Evolutionary conservation across 1,140 invertebrate species (phyloP), one percentile per base, ranked within the genome.

Genomic region (Megathymus violae): DNA sequence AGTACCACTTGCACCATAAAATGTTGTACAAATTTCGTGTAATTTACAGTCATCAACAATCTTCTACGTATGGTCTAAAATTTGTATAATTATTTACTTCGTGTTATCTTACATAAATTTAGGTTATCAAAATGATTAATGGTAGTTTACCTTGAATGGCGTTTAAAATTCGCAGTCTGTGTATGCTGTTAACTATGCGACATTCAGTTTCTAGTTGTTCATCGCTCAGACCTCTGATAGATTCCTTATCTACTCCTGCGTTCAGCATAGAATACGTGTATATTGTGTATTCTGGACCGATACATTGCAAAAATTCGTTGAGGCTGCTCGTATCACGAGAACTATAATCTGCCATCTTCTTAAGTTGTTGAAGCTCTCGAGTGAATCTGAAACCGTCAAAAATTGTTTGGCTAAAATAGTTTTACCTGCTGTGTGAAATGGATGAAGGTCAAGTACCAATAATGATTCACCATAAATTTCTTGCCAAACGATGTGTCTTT

Each of bases 211-310:
- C 89, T 31, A 99, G 91, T 80, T 99, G 97, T 64, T 99, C 98
- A 73, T 99, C 98, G 16, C 95, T 96, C 3, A 99, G 87, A 41
- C 94, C 94, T 62, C 94, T 93, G 22, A 98, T 93, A 0, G 94
- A 95, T 44, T 96, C 95, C 79, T 95, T 96, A 81, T 99, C 98
- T 7, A 99, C 96, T 1, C 99, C 98, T 34, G 97, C 96, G 77
- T 98, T 97, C 5, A 99, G 86, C 96, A 99, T 98, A 50, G 96
- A 95, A 85, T 99, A 99, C 0, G 98, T 99, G 83, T 99, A 99
- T 59, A 98, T 98, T 10, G 96, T 96, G 85, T 98, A 98, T 80
- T 99, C 98, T 4, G 95, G 94, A 5, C 96, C 97, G 36, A 99
- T 94, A 10, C 92, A 93, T 81, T 96, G 95, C 1, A 99, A 91